These are phyloP conservation scores for Malacoraja senta DNA, from an alignment of 2,797 vertebrate species.

Conservation along the genomic window DNA sequence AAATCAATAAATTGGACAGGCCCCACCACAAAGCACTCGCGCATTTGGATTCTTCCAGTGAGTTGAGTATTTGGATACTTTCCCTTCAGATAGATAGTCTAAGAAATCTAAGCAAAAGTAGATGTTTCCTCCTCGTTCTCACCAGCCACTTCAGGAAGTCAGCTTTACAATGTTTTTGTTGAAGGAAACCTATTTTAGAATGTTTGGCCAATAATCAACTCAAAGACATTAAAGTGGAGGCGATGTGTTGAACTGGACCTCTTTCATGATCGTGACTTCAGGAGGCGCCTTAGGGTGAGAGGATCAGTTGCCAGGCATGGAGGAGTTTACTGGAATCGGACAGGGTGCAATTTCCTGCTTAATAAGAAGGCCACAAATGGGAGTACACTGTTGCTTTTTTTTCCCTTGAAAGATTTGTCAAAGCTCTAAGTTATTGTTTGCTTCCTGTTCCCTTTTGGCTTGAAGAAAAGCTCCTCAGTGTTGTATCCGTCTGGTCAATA, in stretches of 20 bases:
- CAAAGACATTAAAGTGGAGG: not conserved
- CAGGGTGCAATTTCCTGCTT: not conserved
- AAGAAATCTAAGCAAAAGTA: not conserved
- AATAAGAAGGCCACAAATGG: not conserved
- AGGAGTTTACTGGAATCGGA: constrained; percentile 26
- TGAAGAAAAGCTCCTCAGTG: constrained; percentile 17
- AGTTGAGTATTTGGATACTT: not conserved
- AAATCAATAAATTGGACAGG: not conserved
- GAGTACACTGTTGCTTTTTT: not conserved
- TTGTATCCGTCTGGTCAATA: not conserved
- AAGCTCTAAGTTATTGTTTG: constrained; percentile 10
- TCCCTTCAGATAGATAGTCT: not conserved
- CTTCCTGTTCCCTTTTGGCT: constrained; percentile 23
- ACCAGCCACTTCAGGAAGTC: not conserved
- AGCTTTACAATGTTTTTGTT: not conserved
- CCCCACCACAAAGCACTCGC: not conserved
- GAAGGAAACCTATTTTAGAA: not conserved
- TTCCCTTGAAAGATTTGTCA: not conserved
- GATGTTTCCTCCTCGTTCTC: not conserved
- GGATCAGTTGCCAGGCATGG: not conserved
- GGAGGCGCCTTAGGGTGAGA: not conserved
- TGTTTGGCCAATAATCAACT: not conserved
- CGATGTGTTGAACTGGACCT: not conserved
- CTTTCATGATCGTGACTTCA: not conserved
- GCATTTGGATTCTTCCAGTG: no score